These are phyloP conservation scores for Apteryx mantelli DNA, from an alignment of 2,113 vertebrate species.

Conservation along the genomic window DNA sequence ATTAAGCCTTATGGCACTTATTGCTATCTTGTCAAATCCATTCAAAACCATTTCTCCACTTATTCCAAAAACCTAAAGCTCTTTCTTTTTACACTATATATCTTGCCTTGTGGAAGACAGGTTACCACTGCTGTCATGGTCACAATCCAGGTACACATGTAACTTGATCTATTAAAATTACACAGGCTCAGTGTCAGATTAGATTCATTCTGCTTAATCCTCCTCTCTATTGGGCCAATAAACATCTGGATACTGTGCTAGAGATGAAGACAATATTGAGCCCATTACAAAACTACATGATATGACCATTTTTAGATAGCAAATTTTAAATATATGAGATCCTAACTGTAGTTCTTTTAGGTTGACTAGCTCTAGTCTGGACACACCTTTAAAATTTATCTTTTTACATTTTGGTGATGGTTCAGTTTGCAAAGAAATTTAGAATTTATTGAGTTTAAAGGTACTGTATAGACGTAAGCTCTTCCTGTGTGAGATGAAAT, in stretches of 20 bases:
- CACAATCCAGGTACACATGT: not conserved
- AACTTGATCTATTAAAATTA: not conserved
- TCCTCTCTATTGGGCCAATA: not conserved
- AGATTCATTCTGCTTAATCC: not conserved
- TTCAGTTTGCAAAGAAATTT: not conserved
- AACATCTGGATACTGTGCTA: not conserved
- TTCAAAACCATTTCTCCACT: conserved; percentile 37
- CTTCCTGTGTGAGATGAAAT: not conserved
- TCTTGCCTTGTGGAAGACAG: not conserved
- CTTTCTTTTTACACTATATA: not conserved
- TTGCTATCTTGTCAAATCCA: conserved; percentile 44
- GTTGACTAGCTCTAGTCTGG: not conserved
- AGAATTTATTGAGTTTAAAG: not conserved
- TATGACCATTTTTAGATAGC: not conserved
- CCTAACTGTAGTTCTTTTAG: not conserved
- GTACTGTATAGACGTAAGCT: not conserved
- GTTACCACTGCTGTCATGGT: not conserved
- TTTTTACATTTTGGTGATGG: not conserved
- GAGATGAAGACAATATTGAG: not conserved
- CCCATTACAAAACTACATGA: not conserved
- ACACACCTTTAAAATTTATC: not conserved
- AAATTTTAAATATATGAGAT: not conserved
- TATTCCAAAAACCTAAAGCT: conserved; percentile 21
- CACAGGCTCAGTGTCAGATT: not conserved
- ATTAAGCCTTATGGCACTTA: conserved; percentile 53